Percentiles rank a stretch among this genome's conserved stretches.
These are phyloP conservation scores for Asarcornis scutulata DNA, from an alignment of 2,113 vertebrate genomes.

Conservation along the genomic window DNA sequence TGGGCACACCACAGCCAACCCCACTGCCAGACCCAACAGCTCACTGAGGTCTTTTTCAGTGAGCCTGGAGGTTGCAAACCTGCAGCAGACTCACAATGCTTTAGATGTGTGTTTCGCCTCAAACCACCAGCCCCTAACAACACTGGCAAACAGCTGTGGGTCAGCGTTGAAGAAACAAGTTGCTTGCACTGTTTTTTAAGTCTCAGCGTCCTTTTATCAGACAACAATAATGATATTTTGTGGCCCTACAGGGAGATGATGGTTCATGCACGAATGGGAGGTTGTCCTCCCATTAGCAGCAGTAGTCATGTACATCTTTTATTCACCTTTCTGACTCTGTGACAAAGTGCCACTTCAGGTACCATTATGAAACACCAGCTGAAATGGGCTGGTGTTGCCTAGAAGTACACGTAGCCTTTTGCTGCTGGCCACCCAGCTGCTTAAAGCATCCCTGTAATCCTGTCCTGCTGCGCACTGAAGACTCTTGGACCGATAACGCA, in stretches of 20 bases:
- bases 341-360: background rate
- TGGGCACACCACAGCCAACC: rapidly evolving
- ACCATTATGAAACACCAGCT: background rate
- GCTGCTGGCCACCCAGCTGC: background rate
- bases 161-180: background rate
- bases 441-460: background rate
- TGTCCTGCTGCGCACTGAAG: background rate
- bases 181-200: background rate
- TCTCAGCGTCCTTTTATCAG: background rate
- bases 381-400: too few species aligned
- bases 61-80: background rate
- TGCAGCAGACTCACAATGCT: rapidly evolving
- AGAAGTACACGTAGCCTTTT: background rate
- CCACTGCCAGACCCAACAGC: background rate
- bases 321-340: background rate
- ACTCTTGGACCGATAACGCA: background rate
- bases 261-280: background rate
- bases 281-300: background rate
- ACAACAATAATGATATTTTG: background rate
- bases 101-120: background rate
- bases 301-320: background rate
- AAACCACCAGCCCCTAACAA: background rate
- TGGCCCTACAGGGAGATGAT: background rate
- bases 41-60: background rate
- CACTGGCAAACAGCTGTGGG: background rate